Percentiles rank a stretch among this genome's conserved stretches.
Evolutionary conservation across 2,888 invertebrate species (phyloP).

Genomic region (Phragmatobia fuliginosa): DNA sequence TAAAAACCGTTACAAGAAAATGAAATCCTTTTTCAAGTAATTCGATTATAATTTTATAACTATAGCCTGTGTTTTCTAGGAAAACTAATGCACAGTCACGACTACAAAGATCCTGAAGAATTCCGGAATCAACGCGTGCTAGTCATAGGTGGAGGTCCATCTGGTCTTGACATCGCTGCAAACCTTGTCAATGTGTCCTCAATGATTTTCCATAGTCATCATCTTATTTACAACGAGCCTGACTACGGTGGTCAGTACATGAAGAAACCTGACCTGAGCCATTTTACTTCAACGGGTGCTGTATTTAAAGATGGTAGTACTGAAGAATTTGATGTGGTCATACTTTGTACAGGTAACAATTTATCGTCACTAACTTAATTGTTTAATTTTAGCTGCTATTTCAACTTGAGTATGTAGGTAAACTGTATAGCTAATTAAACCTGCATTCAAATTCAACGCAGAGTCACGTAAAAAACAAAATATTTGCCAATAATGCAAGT

Average conservation of each 20-base stretch:
- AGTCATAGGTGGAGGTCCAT: neutral
- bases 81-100: constrained; percentile 90
- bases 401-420: too few species aligned
- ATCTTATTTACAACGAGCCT: constrained; percentile 78
- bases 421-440: too few species aligned
- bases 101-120: constrained; percentile 88
- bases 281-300: neutral
- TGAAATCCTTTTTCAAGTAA: too few species aligned
- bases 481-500: too few species aligned
- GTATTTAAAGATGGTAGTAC: neutral
- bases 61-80: constrained; percentile 78
- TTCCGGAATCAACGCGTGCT: neutral
- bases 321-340: neutral
- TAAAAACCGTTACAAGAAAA: neutral
- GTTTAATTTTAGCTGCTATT: too few species aligned
- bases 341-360: neutral
- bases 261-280: neutral
- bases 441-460: too few species aligned
- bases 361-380: neutral
- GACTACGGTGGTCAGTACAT: constrained; percentile 6
- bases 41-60: neutral
- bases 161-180: neutral
- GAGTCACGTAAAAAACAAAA: too few species aligned
- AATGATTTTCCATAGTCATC: constrained; percentile 72
- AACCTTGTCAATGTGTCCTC: neutral